Evolutionary conservation across 2,888 invertebrate species (phyloP).

Genomic region (Alloplasta piceator): DNA sequence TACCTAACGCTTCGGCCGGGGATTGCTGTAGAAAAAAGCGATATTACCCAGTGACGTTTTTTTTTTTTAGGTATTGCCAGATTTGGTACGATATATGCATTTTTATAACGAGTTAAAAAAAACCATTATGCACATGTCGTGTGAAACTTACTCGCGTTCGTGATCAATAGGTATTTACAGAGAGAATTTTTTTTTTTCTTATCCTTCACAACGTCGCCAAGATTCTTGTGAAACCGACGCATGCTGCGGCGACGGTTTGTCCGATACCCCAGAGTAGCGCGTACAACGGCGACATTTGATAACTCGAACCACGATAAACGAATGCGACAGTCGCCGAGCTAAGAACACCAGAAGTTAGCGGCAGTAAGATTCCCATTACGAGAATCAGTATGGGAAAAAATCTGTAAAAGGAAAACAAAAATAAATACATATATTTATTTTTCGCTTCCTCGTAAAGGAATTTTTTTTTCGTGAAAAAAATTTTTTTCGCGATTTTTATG

Average conservation of each 20-base stretch:
- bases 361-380: conserved; percentile 95
- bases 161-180: conserved; percentile 43
- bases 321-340: conserved; percentile 97
- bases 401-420: conserved; percentile 83
- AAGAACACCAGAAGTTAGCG: conserved; percentile 93
- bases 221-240: conserved; percentile 96
- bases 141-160: not conserved
- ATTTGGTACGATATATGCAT: not conserved
- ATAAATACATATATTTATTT: conserved; percentile 2
- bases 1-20: conserved; percentile 2
- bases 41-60: conserved; percentile 14
- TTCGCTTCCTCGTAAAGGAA: no score
- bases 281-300: conserved; percentile 95
- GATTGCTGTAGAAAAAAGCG: conserved; percentile 7
- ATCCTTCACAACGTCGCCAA: conserved; percentile 92
- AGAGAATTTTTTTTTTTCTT: not conserved
- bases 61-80: conserved; percentile 15
- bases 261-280: conserved; percentile 98
- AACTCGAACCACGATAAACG: conserved; percentile 95
- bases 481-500: no score
- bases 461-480: no score
- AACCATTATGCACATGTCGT: not conserved
- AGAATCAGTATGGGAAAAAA: conserved; percentile 95
- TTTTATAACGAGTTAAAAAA: conserved; percentile 4
- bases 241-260: conserved; percentile 94